phyloP scores from a whole-genome alignment of 1,140 invertebrate species.

The Trichonephila clavipes region DNA sequence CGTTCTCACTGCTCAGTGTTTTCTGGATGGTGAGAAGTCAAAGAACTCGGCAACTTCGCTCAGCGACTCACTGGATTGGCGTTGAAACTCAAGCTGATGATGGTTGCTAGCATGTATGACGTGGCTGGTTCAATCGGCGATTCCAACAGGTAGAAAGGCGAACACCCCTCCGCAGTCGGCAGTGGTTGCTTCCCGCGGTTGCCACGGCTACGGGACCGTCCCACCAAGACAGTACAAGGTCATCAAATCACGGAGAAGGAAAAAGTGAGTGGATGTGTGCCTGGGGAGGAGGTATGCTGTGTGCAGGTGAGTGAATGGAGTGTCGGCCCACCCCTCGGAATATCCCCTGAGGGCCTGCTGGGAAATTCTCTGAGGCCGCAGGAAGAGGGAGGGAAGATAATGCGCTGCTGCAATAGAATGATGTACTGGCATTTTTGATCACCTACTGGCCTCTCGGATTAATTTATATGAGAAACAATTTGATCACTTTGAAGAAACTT shows the following conservation, averaged over 20 bases:
- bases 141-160: constrained; percentile 60
- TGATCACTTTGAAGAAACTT: not conserved
- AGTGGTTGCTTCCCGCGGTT: constrained; percentile 64
- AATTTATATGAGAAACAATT: constrained; percentile 28
- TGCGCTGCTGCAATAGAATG: not conserved
- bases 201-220: constrained; percentile 74
- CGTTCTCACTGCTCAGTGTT: not conserved
- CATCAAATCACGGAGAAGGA: constrained; percentile 67
- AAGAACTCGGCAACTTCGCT: constrained; percentile 41
- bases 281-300: constrained; percentile 5
- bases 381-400: not conserved
- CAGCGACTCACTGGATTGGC: constrained; percentile 11
- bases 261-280: constrained; percentile 50
- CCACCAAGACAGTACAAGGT: constrained; percentile 70
- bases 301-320: constrained; percentile 4
- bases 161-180: constrained; percentile 44
- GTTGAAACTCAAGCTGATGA: not conserved
- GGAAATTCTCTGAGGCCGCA: constrained; percentile 15
- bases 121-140: constrained; percentile 41
- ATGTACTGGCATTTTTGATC: constrained; percentile 31
- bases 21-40: constrained; percentile 22
- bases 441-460: constrained; percentile 39
- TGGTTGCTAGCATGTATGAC: constrained; percentile 42
- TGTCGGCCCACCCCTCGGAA: constrained; percentile 22
- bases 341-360: not conserved